phyloP scores from a whole-genome alignment of 2,888 invertebrate genomes.

The Globia sparganii region DNA sequence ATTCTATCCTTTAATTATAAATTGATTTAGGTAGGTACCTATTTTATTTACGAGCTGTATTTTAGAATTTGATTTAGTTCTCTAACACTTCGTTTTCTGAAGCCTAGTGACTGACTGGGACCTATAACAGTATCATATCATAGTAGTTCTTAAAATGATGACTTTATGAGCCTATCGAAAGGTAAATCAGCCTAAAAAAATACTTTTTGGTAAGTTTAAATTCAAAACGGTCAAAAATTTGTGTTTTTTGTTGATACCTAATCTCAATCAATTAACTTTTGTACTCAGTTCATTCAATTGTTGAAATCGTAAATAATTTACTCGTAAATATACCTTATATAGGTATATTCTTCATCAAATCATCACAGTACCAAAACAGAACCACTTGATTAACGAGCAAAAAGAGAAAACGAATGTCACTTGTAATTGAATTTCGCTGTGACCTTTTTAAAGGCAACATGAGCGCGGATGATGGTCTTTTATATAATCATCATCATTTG shows the following conservation, averaged over 20 bases:
- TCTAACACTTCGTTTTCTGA: not conserved
- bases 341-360: too few species aligned
- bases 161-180: not conserved
- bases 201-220: not conserved
- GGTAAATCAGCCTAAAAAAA: not conserved
- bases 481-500: slow-evolving; percentile 9
- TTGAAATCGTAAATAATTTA: not conserved
- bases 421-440: slow-evolving; percentile 35
- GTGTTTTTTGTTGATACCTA: not conserved
- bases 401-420: slow-evolving; percentile 23
- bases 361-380: not conserved
- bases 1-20: not conserved
- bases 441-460: slow-evolving; percentile 28
- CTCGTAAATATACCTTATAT: too few species aligned
- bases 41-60: not conserved
- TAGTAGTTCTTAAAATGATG: not conserved
- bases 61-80: not conserved
- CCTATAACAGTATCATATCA: not conserved
- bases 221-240: not conserved
- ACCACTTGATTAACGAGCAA: not conserved
- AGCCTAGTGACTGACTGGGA: not conserved
- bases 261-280: not conserved
- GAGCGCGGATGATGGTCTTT: slow-evolving; percentile 31
- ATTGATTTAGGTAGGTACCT: not conserved
- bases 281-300: not conserved